Evolutionary conservation across 2,888 invertebrate genomes (phyloP).

Genomic region (Caenorhabditis sulstoni): DNA sequence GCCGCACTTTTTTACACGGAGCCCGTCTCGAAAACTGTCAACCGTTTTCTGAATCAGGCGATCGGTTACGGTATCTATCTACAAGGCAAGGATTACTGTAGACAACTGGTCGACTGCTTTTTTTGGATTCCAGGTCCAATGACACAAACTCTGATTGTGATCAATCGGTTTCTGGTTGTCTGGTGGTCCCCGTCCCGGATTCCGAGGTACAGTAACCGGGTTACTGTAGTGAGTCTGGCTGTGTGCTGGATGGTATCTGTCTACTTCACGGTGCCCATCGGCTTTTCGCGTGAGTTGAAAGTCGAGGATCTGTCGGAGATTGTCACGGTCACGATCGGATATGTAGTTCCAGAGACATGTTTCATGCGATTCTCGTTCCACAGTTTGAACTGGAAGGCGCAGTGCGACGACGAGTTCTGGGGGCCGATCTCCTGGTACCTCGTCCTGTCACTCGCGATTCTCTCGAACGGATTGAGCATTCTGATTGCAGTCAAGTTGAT

Average conservation of each 20-base stretch:
- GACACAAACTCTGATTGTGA: slow-evolving; percentile 20
- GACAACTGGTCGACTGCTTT: too few species aligned
- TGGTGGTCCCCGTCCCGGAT: slow-evolving; percentile 2
- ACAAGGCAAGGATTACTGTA: too few species aligned
- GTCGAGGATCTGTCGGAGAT: not conserved
- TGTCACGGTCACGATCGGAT: not conserved
- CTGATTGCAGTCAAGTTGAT: too few species aligned
- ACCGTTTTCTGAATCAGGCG: too few species aligned
- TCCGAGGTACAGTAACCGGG: slow-evolving; percentile 16
- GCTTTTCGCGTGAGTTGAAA: slow-evolving; percentile 9
- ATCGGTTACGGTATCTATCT: too few species aligned
- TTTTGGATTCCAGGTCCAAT: slow-evolving; percentile 21
- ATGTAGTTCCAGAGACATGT: too few species aligned
- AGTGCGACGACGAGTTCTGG: too few species aligned
- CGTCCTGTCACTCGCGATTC: too few species aligned
- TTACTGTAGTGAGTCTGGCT: not conserved
- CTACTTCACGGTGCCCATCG: slow-evolving; percentile 20
- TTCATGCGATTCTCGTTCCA: too few species aligned
- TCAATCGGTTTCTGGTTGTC: slow-evolving; percentile 27
- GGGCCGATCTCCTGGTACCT: too few species aligned
- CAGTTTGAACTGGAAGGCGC: too few species aligned
- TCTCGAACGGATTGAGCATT: too few species aligned
- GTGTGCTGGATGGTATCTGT: slow-evolving; percentile 3
- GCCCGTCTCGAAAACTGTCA: not conserved
- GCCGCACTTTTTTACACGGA: not conserved